Conservation (phyloP, 2,797 vertebrate genomes). For the Phataginus tricuspis region DNA sequence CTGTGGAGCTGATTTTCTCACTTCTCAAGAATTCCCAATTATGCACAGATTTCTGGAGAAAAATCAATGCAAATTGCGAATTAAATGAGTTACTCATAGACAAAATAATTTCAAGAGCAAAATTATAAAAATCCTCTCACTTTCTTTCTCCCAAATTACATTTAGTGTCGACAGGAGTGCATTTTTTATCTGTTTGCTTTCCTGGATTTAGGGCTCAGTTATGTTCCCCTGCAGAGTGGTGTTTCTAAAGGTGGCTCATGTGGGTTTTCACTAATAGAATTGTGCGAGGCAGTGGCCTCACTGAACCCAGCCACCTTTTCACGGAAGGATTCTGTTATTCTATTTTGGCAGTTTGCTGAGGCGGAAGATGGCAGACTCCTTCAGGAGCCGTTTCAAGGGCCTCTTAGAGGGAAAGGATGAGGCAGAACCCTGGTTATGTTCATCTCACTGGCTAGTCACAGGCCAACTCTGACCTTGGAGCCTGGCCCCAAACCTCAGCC, state of each 20-base stretch:
- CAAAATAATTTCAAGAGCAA: slow-evolving; percentile 52
- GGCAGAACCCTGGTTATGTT: not conserved
- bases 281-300: not conserved
- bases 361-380: not conserved
- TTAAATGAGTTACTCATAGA: slow-evolving; percentile 57
- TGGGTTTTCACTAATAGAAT: not conserved
- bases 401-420: not conserved
- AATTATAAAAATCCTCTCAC: slow-evolving; percentile 4
- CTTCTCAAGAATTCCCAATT: slow-evolving; percentile 54
- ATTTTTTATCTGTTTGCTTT: slow-evolving; percentile 38
- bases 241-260: not conserved
- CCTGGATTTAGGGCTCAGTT: not conserved
- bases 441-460: not conserved
- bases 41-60: not conserved
- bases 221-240: not conserved
- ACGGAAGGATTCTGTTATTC: not conserved
- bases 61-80: slow-evolving; percentile 32
- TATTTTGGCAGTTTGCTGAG: not conserved
- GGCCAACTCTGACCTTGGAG: not conserved
- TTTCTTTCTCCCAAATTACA: not conserved
- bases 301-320: not conserved
- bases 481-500: not conserved
- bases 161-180: not conserved
- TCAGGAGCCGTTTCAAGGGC: not conserved
- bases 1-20: slow-evolving; percentile 40